phyloP scores from a whole-genome alignment of 1,140 invertebrate genomes.

The Idris sp. region DNA sequence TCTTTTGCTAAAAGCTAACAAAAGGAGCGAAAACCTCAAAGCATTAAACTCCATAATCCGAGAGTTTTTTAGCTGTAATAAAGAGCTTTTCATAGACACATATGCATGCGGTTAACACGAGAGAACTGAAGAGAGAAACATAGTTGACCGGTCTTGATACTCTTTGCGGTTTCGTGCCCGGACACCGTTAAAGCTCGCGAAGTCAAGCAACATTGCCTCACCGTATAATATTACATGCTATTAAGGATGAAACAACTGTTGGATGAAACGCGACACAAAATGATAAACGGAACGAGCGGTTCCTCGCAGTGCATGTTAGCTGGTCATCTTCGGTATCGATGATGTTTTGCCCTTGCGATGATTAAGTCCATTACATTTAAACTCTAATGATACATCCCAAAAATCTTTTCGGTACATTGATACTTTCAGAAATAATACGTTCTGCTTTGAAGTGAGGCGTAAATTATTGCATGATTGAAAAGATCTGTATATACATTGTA shows the following conservation, averaged over 20 bases:
- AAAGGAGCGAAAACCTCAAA: conserved; percentile 13
- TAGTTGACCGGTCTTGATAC: conserved; percentile 41
- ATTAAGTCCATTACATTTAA: conserved; percentile 33
- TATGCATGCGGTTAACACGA: conserved; percentile 40
- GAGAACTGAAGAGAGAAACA: conserved; percentile 31
- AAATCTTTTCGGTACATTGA: conserved; percentile 11
- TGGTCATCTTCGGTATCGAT: conserved; percentile 61
- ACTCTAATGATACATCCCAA: conserved; percentile 38
- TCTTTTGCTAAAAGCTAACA: conserved; percentile 8
- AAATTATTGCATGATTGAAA: conserved; percentile 1
- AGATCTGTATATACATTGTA: too few relatives aligned
- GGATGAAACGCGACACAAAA: conserved; percentile 74
- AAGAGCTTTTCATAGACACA: conserved; percentile 47
- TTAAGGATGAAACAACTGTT: conserved; percentile 75
- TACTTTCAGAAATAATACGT: conserved; percentile 2
- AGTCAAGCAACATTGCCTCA: conserved; percentile 74
- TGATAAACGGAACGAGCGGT: conserved; percentile 68
- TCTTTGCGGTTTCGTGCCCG: conserved; percentile 71
- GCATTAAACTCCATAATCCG: conserved; percentile 17
- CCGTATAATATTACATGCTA: conserved; percentile 77
- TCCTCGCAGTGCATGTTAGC: conserved; percentile 66
- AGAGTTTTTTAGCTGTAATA: conserved; percentile 17
- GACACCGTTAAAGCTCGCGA: conserved; percentile 73
- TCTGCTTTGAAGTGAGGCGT: background rate
- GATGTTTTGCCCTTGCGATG: conserved; percentile 31